Percentiles rank a stretch among this genome's conserved stretches.
These are phyloP conservation scores for Drosophila truncata DNA, from an alignment of 1,140 invertebrate genomes.

Conservation along the genomic window DNA sequence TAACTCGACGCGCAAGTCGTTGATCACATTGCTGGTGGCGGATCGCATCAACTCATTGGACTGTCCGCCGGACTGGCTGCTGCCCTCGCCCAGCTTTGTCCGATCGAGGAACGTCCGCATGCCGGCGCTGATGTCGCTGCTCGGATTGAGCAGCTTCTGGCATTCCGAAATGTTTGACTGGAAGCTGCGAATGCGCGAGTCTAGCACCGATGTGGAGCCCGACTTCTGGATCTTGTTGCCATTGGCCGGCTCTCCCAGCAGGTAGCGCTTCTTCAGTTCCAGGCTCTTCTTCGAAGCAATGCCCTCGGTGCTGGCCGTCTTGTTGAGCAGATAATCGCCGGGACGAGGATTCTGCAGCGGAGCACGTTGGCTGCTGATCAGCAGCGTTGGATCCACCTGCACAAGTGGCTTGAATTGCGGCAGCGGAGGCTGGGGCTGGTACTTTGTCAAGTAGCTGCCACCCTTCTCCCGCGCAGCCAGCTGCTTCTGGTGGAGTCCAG, in stretches of 20 bases:
- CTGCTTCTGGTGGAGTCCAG: constrained; percentile 68
- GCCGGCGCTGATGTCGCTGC: constrained; percentile 90
- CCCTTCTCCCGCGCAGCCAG: constrained; percentile 60
- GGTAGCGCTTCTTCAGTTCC: constrained; percentile 93
- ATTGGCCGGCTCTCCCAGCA: constrained; percentile 88
- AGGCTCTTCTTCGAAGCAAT: constrained; percentile 94
- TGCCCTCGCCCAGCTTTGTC: constrained; percentile 70
- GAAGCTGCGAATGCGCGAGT: constrained; percentile 93
- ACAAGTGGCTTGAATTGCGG: constrained; percentile 87
- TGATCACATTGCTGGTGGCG: constrained; percentile 78
- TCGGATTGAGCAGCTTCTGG: constrained; percentile 94
- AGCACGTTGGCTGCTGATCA: constrained; percentile 66
- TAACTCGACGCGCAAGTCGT: constrained; percentile 76
- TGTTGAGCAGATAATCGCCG: constrained; percentile 91
- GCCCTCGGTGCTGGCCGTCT: constrained; percentile 93
- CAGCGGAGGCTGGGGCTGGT: constrained; percentile 84
- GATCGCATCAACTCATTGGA: constrained; percentile 72
- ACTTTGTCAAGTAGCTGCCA: constrained; percentile 77
- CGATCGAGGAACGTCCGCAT: constrained; percentile 90
- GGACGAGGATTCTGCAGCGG: constrained; percentile 87
- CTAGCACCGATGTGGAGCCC: constrained; percentile 93
- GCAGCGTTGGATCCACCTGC: constrained; percentile 82
- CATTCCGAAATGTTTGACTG: constrained; percentile 94
- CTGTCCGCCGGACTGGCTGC: constrained; percentile 20
- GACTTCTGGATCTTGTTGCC: constrained; percentile 91